Evolutionary conservation across 1,140 invertebrate species (phyloP).

Genomic region (Ptiloglossa arizonensis): DNA sequence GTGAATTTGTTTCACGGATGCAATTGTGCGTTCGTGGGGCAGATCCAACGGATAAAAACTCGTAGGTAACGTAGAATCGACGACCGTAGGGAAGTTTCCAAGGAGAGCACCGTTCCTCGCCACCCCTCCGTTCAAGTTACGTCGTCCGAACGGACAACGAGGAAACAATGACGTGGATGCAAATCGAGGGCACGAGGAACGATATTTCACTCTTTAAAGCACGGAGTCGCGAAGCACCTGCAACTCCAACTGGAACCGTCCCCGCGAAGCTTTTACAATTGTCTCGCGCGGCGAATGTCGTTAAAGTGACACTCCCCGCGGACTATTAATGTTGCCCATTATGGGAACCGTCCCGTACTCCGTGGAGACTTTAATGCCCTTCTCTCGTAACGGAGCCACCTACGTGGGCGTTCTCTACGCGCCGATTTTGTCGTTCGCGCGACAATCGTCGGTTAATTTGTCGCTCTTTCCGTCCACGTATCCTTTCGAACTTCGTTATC

Average conservation of each 20-base stretch:
- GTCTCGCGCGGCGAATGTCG: conserved; percentile 10
- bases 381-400: conserved; percentile 15
- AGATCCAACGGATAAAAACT: not conserved
- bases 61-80: not conserved
- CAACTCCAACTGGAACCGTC: no score
- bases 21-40: not conserved
- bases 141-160: not conserved
- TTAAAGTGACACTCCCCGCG: conserved; percentile 13
- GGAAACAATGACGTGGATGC: conserved; percentile 1
- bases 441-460: conserved; percentile 34
- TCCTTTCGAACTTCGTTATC: not conserved
- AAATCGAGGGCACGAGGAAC: not conserved
- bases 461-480: not conserved
- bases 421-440: not conserved
- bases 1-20: not conserved
- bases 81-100: not conserved
- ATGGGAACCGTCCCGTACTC: conserved; percentile 15
- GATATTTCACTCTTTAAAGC: conserved; percentile 39
- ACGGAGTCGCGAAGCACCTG: not conserved
- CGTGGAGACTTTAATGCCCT: conserved; percentile 23
- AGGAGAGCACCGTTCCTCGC: not conserved
- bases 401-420: not conserved
- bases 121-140: not conserved
- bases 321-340: conserved; percentile 39
- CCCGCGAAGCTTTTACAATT: conserved; percentile 26